Percentiles rank a stretch among this genome's conserved stretches.
Evolutionary conservation across 2,888 invertebrate species (phyloP).

Genomic region (Apamea sordens): DNA sequence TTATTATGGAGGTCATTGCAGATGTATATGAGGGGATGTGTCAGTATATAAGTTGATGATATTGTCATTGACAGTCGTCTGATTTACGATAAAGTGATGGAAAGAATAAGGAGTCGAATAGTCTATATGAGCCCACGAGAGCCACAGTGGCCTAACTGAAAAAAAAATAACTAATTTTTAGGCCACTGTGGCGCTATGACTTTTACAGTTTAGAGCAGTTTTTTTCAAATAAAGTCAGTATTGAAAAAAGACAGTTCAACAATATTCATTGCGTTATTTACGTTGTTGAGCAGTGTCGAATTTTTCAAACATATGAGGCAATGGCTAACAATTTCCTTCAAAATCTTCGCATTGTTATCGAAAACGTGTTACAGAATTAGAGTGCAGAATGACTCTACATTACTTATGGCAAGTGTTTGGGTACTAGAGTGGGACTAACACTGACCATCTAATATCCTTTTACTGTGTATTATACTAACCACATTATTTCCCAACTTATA

Average conservation of each 20-base stretch:
- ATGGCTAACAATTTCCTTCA: background rate
- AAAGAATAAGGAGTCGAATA: background rate
- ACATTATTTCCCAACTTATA: background rate
- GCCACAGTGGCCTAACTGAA: too few species aligned
- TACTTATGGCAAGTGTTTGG: background rate
- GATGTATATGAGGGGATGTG: background rate
- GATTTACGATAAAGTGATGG: background rate
- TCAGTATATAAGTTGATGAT: background rate
- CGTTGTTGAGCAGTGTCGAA: background rate
- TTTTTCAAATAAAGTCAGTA: too few species aligned
- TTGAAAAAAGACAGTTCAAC: too few species aligned
- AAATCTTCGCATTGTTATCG: background rate
- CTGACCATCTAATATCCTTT: background rate
- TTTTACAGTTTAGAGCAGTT: too few species aligned
- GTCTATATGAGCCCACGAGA: too few species aligned
- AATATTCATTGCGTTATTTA: background rate
- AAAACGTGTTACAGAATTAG: background rate
- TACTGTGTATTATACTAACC: background rate
- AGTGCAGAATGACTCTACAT: background rate
- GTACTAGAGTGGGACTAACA: background rate
- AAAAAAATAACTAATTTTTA: too few species aligned
- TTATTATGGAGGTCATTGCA: constrained; percentile 15
- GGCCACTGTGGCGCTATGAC: too few species aligned
- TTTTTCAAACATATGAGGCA: background rate
- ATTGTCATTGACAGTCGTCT: background rate